Conservation (phyloP, 2,113 vertebrate species). For the Conger conger region DNA sequence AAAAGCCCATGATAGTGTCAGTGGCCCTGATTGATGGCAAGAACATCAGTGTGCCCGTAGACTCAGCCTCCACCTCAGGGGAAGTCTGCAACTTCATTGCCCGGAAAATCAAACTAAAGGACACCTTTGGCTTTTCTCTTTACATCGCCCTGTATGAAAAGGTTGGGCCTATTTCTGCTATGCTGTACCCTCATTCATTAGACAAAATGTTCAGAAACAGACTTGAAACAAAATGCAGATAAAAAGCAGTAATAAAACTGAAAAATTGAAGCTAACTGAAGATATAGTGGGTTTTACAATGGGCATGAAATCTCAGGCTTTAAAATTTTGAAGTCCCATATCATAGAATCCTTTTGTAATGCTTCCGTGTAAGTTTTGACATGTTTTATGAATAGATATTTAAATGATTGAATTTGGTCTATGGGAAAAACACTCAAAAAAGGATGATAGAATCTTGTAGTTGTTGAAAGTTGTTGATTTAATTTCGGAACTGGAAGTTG, state of each 20-base stretch:
- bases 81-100: constrained; percentile 83
- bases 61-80: constrained; percentile 85
- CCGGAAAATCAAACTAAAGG: constrained; percentile 75
- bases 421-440: too few species aligned
- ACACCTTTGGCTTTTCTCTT: constrained; percentile 89
- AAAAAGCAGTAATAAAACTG: not conserved
- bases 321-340: too few species aligned
- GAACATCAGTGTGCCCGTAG: constrained; percentile 75
- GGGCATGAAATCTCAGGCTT: not conserved
- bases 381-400: too few species aligned
- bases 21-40: constrained; percentile 80
- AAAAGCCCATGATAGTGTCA: constrained; percentile 78
- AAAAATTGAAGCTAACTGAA: not conserved
- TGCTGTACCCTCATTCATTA: not conserved
- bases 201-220: not conserved
- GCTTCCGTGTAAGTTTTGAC: too few species aligned
- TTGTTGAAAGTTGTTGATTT: too few species aligned
- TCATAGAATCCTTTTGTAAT: too few species aligned
- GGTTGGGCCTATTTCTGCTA: constrained; percentile 60
- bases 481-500: too few species aligned
- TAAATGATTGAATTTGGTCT: too few species aligned
- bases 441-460: too few species aligned
- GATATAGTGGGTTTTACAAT: not conserved
- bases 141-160: constrained; percentile 90
- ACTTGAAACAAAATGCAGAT: not conserved